Conservation (phyloP, 2,888 invertebrate species). For the Caenorhabditis sulstoni region DNA sequence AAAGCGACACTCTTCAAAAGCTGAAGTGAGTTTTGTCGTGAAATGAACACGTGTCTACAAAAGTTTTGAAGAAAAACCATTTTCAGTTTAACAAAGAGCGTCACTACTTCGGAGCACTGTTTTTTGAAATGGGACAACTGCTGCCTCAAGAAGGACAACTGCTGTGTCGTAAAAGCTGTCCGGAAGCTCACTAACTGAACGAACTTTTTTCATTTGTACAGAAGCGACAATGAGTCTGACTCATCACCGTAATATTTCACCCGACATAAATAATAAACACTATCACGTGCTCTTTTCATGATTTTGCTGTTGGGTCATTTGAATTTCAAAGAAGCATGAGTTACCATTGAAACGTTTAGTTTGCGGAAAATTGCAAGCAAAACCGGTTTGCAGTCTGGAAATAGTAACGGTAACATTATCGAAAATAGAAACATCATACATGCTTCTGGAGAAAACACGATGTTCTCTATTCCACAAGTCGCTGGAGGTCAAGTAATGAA, state of each 20-base stretch:
- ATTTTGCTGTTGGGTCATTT: conserved; percentile 1
- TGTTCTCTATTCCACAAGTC: no score
- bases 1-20: conserved; percentile 15
- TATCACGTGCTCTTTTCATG: not conserved
- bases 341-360: not conserved
- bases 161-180: conserved; percentile 55
- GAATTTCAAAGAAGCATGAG: conserved; percentile 15
- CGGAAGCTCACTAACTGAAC: conserved; percentile 46
- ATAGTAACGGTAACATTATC: conserved; percentile 1
- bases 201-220: conserved; percentile 42
- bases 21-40: conserved; percentile 38
- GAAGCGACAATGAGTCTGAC: conserved; percentile 22
- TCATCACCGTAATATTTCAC: conserved; percentile 17
- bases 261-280: conserved; percentile 11
- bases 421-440: not conserved
- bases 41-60: not conserved
- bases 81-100: conserved; percentile 33
- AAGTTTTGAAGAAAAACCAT: conserved; percentile 30
- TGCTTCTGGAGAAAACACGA: no score
- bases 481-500: no score
- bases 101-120: conserved; percentile 15
- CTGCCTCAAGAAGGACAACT: conserved; percentile 52
- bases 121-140: conserved; percentile 57
- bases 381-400: conserved; percentile 19
- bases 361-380: not conserved